Evolutionary conservation across 2,888 invertebrate species (phyloP), one percentile per base, ranked within the genome.

Genomic region (Acanthosepion lycidas): DNA sequence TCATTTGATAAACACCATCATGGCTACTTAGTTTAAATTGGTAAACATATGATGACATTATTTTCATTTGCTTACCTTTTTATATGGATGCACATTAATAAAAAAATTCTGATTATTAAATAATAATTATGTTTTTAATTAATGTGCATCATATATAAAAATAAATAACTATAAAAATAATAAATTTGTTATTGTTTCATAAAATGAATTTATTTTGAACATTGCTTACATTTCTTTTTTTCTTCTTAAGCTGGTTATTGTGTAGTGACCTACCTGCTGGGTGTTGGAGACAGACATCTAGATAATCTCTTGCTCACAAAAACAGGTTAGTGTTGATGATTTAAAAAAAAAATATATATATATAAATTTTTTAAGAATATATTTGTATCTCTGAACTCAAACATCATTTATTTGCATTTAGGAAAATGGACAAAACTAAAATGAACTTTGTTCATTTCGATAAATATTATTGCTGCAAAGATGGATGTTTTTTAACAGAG

Each of bases 201-300:
- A 15, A n/a, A 78, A 33, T 5, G 8, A 78, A 78, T 78, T 78
- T n/a, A 33, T n/a, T n/a, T 78, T 78, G 4, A 23, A 59, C 59
- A 59, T 59, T 78, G n/a, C n/a, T 78, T 12, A 18, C 15, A 28
- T 92, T 92, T 48, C 23, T 6, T 12, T 42, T 94, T 94, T 91
- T 91, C 92, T 28, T 8, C 97, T 97, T 91, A 96, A 98, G 98
- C 99, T 92, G 99, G 99, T 0, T 99, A 99, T 97, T 99, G 99
- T 97, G 99, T 99, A 91, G 99, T 99, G 94, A 99, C 99, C 0
- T 99, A 99, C 97, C 98, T 99, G 91, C 98, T 99, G 94, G 99
- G 99, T 53, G 99, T 99, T 0, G 99, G 99, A 12, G 99, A 99
- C 98, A 98, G 99, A 12, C 99, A 99, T 98, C 98, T 99, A 96